Conservation (phyloP, 2,888 invertebrate species). For the Osmoderma eremita region DNA sequence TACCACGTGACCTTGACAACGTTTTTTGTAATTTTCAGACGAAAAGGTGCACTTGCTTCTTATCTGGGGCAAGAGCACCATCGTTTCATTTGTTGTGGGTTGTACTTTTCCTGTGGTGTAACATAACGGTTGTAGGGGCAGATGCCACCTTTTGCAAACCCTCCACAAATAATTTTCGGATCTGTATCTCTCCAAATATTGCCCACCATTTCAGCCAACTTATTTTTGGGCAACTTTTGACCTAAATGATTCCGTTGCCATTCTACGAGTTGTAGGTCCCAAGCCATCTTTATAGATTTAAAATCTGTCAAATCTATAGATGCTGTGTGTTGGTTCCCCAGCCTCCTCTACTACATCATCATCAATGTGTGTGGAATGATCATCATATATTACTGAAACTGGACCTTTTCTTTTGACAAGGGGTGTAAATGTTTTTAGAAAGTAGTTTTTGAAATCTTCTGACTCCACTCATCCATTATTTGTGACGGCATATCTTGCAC, state of each 20-base stretch:
- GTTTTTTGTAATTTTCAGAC: not conserved
- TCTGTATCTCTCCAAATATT: slow-evolving; percentile 18
- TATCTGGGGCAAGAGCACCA: slow-evolving; percentile 4
- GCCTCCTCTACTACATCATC: slow-evolving; percentile 45
- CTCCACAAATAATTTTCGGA: slow-evolving; percentile 25
- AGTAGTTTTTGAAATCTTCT: slow-evolving; percentile 47
- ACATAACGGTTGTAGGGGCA: slow-evolving; percentile 27
- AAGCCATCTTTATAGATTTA: slow-evolving; percentile 44
- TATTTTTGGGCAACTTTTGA: slow-evolving; percentile 27
- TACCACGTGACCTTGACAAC: not conserved
- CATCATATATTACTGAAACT: slow-evolving; percentile 53
- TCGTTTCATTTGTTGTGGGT: slow-evolving; percentile 20
- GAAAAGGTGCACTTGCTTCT: not conserved
- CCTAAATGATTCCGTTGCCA: slow-evolving; percentile 27
- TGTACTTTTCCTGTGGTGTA: slow-evolving; percentile 19
- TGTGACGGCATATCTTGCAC: not conserved
- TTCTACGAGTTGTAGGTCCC: slow-evolving; percentile 3
- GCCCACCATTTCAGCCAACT: slow-evolving; percentile 30
- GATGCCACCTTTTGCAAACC: slow-evolving; percentile 30
- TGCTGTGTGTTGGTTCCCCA: slow-evolving; percentile 52
- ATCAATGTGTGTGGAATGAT: slow-evolving; percentile 51
- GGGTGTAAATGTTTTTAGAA: slow-evolving; percentile 52
- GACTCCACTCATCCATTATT: not conserved
- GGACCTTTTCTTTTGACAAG: slow-evolving; percentile 51
- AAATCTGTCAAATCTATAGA: slow-evolving; percentile 51